These are phyloP conservation scores for Lasioglossum pauxillum DNA, from an alignment of 2,888 invertebrate genomes.

Conservation along the genomic window DNA sequence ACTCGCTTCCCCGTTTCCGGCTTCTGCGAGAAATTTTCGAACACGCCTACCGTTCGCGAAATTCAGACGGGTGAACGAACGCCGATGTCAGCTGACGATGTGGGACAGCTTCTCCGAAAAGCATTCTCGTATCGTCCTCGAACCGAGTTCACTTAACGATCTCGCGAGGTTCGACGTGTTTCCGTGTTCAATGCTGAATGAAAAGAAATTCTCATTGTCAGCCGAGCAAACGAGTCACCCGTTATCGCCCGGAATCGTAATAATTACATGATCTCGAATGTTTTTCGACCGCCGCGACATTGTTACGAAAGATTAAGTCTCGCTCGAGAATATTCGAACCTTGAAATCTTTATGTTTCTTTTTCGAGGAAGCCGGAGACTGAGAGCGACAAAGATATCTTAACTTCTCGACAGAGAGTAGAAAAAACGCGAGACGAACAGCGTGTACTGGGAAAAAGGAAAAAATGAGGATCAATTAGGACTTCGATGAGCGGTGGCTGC, in stretches of 20 bases:
- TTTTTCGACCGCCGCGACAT: not conserved
- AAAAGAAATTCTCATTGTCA: not conserved
- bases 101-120: not conserved
- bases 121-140: not conserved
- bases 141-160: not conserved
- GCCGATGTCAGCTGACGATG: not conserved
- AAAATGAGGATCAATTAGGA: constrained; percentile 20
- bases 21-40: not conserved
- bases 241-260: not conserved
- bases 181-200: not conserved
- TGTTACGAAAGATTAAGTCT: not conserved
- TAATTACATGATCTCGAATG: not conserved
- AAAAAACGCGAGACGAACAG: not conserved
- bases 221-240: not conserved
- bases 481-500: constrained; percentile 23
- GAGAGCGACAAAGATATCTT: not conserved
- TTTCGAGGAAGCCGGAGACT: not conserved
- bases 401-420: not conserved
- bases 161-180: not conserved
- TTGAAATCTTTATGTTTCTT: not conserved
- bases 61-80: not conserved
- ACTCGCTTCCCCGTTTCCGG: not conserved
- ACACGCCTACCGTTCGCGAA: not conserved
- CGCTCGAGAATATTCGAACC: constrained; percentile 1
- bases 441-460: not conserved